Evolutionary conservation across 1,140 invertebrate genomes (phyloP).

Genomic region (Drosophila lacertosa): DNA sequence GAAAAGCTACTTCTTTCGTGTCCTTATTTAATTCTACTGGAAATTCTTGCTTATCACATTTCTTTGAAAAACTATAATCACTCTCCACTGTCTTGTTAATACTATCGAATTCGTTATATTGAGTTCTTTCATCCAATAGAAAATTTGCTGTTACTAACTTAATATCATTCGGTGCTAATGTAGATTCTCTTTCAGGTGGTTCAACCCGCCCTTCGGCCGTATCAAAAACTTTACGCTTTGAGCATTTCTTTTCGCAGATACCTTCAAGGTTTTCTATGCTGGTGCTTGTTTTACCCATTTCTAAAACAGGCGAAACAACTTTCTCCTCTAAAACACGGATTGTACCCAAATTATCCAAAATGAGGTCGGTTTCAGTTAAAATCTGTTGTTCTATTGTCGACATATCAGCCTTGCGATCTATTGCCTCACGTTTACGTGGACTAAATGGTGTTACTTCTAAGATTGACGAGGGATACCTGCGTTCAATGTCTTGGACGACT

Average conservation of each 20-base stretch:
- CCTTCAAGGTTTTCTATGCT: slow-evolving; percentile 59
- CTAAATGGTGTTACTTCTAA: slow-evolving; percentile 73
- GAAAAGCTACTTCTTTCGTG: slow-evolving; percentile 42
- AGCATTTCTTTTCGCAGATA: slow-evolving; percentile 64
- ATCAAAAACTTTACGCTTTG: slow-evolving; percentile 59
- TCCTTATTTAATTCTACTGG: slow-evolving; percentile 43
- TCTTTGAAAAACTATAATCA: slow-evolving; percentile 36
- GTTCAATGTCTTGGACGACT: slow-evolving; percentile 72
- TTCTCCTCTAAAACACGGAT: slow-evolving; percentile 29
- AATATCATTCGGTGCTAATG: slow-evolving; percentile 11
- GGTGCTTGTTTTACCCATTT: slow-evolving; percentile 25
- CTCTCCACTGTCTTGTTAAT: slow-evolving; percentile 36
- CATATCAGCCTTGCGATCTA: slow-evolving; percentile 54
- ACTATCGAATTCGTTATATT: slow-evolving; percentile 33
- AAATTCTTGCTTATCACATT: slow-evolving; percentile 64
- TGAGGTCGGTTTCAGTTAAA: slow-evolving; percentile 67
- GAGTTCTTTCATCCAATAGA: slow-evolving; percentile 47
- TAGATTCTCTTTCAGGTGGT: slow-evolving; percentile 7
- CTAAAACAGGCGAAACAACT: slow-evolving; percentile 42
- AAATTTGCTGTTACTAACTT: slow-evolving; percentile 53
- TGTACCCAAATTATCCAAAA: slow-evolving; percentile 56
- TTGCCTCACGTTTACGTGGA: slow-evolving; percentile 50
- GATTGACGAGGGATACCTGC: slow-evolving; percentile 49
- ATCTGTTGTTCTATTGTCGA: slow-evolving; percentile 67
- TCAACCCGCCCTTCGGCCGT: slow-evolving; percentile 52